phyloP scores from a whole-genome alignment of 1,140 invertebrate genomes.

The Hylaeus anthracinus region DNA sequence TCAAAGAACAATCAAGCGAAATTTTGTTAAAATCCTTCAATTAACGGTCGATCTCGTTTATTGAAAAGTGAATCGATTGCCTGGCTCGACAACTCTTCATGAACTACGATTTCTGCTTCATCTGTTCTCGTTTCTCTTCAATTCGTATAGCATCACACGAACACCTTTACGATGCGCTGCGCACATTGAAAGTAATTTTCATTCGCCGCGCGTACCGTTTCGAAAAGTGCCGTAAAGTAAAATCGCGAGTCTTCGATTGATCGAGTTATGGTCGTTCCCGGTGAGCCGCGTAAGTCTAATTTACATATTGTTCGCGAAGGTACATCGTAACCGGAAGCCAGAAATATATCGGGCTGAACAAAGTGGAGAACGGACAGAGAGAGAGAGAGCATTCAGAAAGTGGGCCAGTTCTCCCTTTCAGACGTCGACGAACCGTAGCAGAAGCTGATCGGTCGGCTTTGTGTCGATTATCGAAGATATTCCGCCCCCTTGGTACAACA shows the following conservation, averaged over 20 bases:
- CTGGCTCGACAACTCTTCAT: background rate
- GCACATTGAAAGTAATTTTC: background rate
- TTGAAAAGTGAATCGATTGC: background rate
- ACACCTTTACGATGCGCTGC: background rate
- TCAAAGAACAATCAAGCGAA: too few relatives aligned
- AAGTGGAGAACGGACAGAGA: slow-evolving; percentile 19
- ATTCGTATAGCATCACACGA: background rate
- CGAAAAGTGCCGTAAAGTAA: slow-evolving; percentile 1
- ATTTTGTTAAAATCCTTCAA: background rate
- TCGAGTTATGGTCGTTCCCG: slow-evolving; percentile 12
- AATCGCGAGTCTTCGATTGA: slow-evolving; percentile 28
- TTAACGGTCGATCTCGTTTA: too few relatives aligned
- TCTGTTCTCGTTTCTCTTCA: background rate
- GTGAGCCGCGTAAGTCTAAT: slow-evolving; percentile 33
- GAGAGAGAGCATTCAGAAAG: background rate
- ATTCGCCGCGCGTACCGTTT: background rate
- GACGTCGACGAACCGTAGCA: slow-evolving; percentile 37
- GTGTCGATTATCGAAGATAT: slow-evolving; percentile 59
- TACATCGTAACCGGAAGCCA: background rate
- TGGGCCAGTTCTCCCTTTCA: slow-evolving; percentile 58
- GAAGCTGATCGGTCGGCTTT: slow-evolving; percentile 46
- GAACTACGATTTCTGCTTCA: background rate
- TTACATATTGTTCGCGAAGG: slow-evolving; percentile 31
- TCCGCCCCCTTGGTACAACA: background rate
- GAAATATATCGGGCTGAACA: slow-evolving; percentile 30